These are phyloP conservation scores for Australoheros scitulus DNA, from an alignment of 2,113 vertebrate genomes.

Conservation along the genomic window DNA sequence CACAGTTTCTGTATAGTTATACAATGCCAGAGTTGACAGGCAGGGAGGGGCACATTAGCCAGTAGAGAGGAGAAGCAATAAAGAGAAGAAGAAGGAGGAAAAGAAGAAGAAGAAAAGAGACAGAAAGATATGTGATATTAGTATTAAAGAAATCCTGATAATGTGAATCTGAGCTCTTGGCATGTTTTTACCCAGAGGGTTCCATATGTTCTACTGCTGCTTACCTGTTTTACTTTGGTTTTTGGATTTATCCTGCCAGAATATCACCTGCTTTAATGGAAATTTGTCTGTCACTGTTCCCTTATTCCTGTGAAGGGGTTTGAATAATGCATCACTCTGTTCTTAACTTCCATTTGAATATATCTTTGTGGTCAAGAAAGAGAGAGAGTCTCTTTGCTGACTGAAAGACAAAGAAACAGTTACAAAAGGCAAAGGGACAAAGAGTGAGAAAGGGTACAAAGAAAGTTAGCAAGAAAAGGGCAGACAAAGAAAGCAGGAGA, in stretches of 20 bases:
- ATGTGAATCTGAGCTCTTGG: not conserved
- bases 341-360: constrained; percentile 50
- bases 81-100: too few relatives aligned
- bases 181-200: constrained; percentile 16
- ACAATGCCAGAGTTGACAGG: too few relatives aligned
- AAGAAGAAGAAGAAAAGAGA: too few relatives aligned
- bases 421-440: constrained; percentile 37
- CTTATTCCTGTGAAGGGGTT: constrained; percentile 8
- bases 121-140: too few relatives aligned
- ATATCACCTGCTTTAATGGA: constrained; percentile 49
- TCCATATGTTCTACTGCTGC: not conserved
- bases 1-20: too few relatives aligned
- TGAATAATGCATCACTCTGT: constrained; percentile 60
- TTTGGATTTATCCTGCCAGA: constrained; percentile 40
- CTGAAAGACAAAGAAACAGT: constrained; percentile 12
- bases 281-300: constrained; percentile 51
- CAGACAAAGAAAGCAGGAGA: not conserved
- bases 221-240: not conserved
- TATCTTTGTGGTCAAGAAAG: constrained; percentile 57
- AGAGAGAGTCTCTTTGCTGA: constrained; percentile 8
- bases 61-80: too few relatives aligned
- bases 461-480: constrained; percentile 1
- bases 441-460: constrained; percentile 9
- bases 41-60: too few relatives aligned
- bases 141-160: not conserved